Conservation (phyloP, 1,140 invertebrate genomes). For the Drosophila tropicalis region DNA sequence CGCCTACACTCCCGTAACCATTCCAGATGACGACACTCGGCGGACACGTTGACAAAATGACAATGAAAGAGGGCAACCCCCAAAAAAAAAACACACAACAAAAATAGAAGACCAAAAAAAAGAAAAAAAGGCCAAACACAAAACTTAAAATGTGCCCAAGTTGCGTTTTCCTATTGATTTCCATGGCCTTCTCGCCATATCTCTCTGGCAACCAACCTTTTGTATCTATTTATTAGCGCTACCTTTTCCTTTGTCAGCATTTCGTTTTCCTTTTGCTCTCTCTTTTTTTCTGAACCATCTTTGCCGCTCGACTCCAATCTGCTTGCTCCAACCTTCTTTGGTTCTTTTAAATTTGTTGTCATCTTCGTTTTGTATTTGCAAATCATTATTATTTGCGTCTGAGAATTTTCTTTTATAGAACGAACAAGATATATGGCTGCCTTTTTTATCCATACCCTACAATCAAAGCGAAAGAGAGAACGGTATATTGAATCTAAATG, state of each 20-base stretch:
- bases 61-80: conserved; percentile 52
- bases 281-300: not conserved
- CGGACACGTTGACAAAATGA: conserved; percentile 77
- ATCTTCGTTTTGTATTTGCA: conserved; percentile 69
- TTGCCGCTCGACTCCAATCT: not conserved
- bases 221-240: conserved; percentile 75
- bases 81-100: conserved; percentile 14
- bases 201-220: conserved; percentile 57
- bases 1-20: conserved; percentile 9
- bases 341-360: conserved; percentile 24
- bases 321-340: not conserved
- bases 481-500: too few species aligned
- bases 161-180: conserved; percentile 68
- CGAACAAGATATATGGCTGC: conserved; percentile 52
- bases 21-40: conserved; percentile 65
- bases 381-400: conserved; percentile 78
- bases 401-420: conserved; percentile 56
- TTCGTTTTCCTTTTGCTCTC: conserved; percentile 26
- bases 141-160: conserved; percentile 54
- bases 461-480: not conserved
- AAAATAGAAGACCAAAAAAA: conserved; percentile 16
- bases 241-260: conserved; percentile 66
- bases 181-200: conserved; percentile 27
- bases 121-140: conserved; percentile 8
- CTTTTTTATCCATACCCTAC: conserved; percentile 8